A percentile compares a stretch with the other conserved stretches of the same genome.
Conservation (phyloP, 2,888 invertebrate species). For the Sinopyrophorus schimmeli region DNA sequence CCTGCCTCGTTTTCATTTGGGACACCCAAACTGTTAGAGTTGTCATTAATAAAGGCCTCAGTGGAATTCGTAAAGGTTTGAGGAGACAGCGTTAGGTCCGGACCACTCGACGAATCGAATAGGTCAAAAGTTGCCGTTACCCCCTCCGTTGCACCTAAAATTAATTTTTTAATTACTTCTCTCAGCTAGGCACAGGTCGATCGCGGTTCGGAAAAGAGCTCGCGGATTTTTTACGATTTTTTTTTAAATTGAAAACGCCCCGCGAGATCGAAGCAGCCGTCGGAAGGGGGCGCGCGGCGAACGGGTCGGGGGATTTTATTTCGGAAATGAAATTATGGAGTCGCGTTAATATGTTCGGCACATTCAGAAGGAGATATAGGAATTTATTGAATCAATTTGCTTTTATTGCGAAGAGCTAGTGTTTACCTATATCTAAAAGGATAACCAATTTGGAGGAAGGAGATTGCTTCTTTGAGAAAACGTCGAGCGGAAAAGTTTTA, state of each 20-base stretch:
- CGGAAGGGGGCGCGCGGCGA: too few relatives aligned
- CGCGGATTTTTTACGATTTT: too few relatives aligned
- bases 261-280: too few relatives aligned
- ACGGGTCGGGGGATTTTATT: too few relatives aligned
- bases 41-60: slow-evolving; percentile 67
- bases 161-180: too few relatives aligned
- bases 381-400: not conserved
- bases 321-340: too few relatives aligned
- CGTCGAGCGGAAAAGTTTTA: too few relatives aligned
- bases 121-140: slow-evolving; percentile 59
- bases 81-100: slow-evolving; percentile 64
- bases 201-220: too few relatives aligned
- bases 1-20: slow-evolving; percentile 64
- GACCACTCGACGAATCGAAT: slow-evolving; percentile 64
- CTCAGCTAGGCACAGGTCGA: too few relatives aligned
- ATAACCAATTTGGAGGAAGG: not conserved
- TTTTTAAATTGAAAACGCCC: too few relatives aligned
- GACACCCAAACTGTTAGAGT: slow-evolving; percentile 65
- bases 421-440: not conserved
- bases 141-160: slow-evolving; percentile 49
- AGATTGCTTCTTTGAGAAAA: too few relatives aligned
- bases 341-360: not conserved
- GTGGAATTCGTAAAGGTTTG: slow-evolving; percentile 66
- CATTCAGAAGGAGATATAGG: not conserved
- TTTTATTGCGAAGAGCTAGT: not conserved